Conservation (phyloP, 2,888 invertebrate genomes). For the Osmoderma eremita region DNA sequence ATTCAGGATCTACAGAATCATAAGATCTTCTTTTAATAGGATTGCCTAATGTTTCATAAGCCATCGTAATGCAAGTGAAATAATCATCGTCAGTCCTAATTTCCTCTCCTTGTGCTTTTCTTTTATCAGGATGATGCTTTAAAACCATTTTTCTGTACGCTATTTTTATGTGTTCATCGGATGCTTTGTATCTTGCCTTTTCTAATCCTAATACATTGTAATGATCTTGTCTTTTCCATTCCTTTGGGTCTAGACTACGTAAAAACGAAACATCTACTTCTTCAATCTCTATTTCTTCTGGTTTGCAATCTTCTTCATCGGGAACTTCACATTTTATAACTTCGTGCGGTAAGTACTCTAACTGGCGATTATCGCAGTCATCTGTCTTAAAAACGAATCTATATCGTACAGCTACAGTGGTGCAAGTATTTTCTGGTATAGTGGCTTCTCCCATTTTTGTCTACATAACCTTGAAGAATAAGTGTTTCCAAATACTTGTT, state of each 20-base stretch:
- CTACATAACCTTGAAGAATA: constrained; percentile 47
- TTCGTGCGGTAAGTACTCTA: constrained; percentile 59
- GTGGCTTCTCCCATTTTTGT: constrained; percentile 58
- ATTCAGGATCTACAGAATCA: constrained; percentile 95
- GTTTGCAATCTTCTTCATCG: constrained; percentile 47
- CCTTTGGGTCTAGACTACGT: constrained; percentile 90
- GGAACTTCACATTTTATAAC: constrained; percentile 54
- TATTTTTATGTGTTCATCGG: constrained; percentile 92
- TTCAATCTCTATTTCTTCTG: constrained; percentile 58
- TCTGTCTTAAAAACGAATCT: constrained; percentile 56
- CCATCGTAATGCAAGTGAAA: constrained; percentile 98
- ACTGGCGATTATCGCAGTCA: constrained; percentile 54
- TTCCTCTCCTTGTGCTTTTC: constrained; percentile 90
- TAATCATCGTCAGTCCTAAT: constrained; percentile 93
- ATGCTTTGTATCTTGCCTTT: constrained; percentile 83
- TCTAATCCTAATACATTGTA: constrained; percentile 94
- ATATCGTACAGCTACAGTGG: constrained; percentile 59
- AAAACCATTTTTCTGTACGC: constrained; percentile 92
- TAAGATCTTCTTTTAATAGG: constrained; percentile 86
- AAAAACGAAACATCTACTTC: constrained; percentile 80
- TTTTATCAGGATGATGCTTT: constrained; percentile 98
- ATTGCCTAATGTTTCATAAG: constrained; percentile 91
- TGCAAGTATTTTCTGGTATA: constrained; percentile 53
- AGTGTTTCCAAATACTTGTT: background rate
- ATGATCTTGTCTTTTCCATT: constrained; percentile 98